Conservation (phyloP, 2,113 vertebrate genomes). For the Notiomystis cincta region DNA sequence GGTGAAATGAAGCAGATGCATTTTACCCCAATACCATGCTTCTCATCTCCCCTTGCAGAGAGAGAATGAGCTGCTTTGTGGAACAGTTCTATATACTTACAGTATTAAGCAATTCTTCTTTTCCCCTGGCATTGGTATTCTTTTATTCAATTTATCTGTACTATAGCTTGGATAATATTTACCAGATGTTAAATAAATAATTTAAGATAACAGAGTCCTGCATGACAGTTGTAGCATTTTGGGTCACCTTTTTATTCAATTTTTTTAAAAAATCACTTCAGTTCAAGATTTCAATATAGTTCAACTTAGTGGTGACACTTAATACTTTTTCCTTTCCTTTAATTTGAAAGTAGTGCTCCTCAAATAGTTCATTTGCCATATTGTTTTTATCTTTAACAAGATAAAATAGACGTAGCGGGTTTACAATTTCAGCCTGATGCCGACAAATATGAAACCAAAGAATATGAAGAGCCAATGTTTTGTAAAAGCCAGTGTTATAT, state of each 20-base stretch:
- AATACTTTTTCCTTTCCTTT: conserved; percentile 53
- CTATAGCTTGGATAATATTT: conserved; percentile 68
- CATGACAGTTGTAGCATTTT: conserved; percentile 61
- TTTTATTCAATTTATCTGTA: conserved; percentile 72
- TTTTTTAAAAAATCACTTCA: neutral
- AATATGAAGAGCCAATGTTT: conserved; percentile 73
- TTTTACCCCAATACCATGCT: conserved; percentile 56
- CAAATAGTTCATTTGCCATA: conserved; percentile 64
- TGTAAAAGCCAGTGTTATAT: conserved; percentile 70
- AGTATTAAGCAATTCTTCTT: conserved; percentile 66
- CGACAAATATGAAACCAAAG: conserved; percentile 75
- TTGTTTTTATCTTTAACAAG: conserved; percentile 73
- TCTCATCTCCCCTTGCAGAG: conserved; percentile 49
- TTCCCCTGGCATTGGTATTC: conserved; percentile 63
- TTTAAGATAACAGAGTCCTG: conserved; percentile 54
- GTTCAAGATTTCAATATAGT: conserved; percentile 55
- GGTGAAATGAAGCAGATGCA: conserved; percentile 71
- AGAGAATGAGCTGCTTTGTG: conserved; percentile 64
- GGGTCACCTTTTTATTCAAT: conserved; percentile 62
- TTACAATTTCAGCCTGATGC: conserved; percentile 71
- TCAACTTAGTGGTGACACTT: conserved; percentile 50
- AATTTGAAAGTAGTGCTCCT: conserved; percentile 62
- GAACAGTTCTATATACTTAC: conserved; percentile 65
- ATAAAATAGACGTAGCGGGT: conserved; percentile 74
- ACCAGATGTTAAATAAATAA: conserved; percentile 77